These are phyloP conservation scores for Corydoras maculifer DNA, from an alignment of 2,113 vertebrate genomes.

Conservation along the genomic window DNA sequence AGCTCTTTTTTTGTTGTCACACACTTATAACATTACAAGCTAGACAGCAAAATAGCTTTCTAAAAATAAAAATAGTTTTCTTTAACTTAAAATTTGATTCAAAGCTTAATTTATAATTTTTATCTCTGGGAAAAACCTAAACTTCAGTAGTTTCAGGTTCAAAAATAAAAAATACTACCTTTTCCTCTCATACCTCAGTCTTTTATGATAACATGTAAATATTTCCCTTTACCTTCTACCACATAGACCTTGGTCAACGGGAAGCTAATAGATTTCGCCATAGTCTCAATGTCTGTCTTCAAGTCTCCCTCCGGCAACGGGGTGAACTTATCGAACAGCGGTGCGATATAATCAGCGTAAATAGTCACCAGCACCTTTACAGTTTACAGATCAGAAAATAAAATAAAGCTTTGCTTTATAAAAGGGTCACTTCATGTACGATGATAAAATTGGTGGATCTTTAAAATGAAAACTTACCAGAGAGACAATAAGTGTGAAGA, in stretches of 20 bases:
- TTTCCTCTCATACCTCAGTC: too few species aligned
- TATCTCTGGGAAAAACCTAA: too few species aligned
- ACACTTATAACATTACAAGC: too few species aligned
- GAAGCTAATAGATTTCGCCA: constrained; percentile 90
- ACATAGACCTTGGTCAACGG: constrained; percentile 95
- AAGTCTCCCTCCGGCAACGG: constrained; percentile 90
- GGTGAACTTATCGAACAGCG: constrained; percentile 96
- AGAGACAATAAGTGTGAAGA: constrained; percentile 89
- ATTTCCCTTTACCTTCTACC: constrained; percentile 79
- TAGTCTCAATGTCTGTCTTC: constrained; percentile 84
- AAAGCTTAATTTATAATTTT: too few species aligned
- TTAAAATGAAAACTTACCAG: constrained; percentile 72
- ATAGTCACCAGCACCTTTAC: constrained; percentile 93
- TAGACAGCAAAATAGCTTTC: too few species aligned
- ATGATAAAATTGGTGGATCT: too few species aligned
- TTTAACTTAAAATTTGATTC: too few species aligned
- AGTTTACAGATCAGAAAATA: background rate
- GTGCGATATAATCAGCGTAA: constrained; percentile 97
- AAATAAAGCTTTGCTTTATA: background rate
- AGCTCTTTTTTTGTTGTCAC: too few species aligned
- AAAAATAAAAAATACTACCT: too few species aligned
- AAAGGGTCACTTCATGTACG: background rate
- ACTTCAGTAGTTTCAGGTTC: too few species aligned
- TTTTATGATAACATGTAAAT: too few species aligned
- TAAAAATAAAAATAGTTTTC: too few species aligned